A percentile compares a stretch with the other conserved stretches of the same genome.
Conservation (phyloP, 92 coral and sea anemone genomes). For the Meandrina meandrites region DNA sequence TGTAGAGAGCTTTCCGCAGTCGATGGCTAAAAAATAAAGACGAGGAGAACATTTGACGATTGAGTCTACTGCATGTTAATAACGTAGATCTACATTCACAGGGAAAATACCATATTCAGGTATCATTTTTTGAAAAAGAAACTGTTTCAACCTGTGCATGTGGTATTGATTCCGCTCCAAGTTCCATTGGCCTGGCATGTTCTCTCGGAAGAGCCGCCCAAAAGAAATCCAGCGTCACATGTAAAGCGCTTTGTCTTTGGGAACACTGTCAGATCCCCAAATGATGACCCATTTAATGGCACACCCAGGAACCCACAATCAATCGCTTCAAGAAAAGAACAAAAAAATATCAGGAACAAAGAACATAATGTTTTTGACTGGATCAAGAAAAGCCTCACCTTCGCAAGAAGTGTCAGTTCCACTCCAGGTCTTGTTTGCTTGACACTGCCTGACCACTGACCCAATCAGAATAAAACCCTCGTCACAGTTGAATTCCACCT, state of each 20-base stretch:
- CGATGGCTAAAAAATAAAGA: conserved; percentile 49
- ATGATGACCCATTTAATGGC: conserved; percentile 59
- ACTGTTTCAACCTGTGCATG: conserved; percentile 10
- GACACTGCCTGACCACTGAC: conserved; percentile 53
- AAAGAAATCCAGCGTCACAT: conserved; percentile 61
- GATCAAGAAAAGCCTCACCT: conserved; percentile 35
- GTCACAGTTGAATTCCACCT: conserved; percentile 48
- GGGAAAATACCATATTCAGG: too few species aligned
- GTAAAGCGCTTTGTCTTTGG: conserved; percentile 52
- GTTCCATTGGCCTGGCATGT: conserved; percentile 19
- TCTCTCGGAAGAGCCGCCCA: conserved; percentile 36
- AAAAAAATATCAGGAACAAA: background rate
- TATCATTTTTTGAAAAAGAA: too few species aligned
- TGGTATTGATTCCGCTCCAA: conserved; percentile 27
- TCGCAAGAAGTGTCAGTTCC: conserved; percentile 44
- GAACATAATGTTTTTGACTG: background rate
- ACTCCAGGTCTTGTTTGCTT: conserved; percentile 54
- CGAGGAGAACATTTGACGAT: too few species aligned
- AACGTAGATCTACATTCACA: too few species aligned
- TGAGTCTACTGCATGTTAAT: too few species aligned
- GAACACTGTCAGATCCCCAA: conserved; percentile 48
- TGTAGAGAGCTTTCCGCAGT: conserved; percentile 59
- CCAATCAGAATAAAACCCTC: conserved; percentile 59
- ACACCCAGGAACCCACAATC: conserved; percentile 57
- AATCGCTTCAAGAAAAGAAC: conserved; percentile 45